Conservation (phyloP, 2,797 vertebrate genomes). For the Dendrocincla tyrannina region DNA sequence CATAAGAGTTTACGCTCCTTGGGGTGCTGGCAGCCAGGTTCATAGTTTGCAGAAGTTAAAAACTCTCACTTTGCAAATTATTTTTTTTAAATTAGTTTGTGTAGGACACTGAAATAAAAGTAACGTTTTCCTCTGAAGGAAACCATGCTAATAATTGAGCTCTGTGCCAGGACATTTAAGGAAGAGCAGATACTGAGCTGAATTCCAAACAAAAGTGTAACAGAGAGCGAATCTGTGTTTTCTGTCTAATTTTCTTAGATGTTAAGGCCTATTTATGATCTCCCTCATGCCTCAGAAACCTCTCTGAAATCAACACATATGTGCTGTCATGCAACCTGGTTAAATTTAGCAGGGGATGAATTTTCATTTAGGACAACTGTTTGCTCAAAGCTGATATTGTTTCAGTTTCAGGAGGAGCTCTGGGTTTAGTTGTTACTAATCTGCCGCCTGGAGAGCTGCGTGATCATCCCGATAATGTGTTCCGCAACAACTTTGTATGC, state of each 20-base stretch:
- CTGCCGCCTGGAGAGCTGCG: neutral
- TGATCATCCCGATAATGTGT: neutral
- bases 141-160: neutral
- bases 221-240: constrained; percentile 27
- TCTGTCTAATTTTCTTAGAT: constrained; percentile 59
- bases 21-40: neutral
- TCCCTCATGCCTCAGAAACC: constrained; percentile 64
- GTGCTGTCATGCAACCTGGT: constrained; percentile 68
- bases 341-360: constrained; percentile 66
- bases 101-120: neutral
- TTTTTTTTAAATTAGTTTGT: neutral
- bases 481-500: neutral
- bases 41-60: neutral
- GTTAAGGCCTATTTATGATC: constrained; percentile 70
- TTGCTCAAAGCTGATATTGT: constrained; percentile 48
- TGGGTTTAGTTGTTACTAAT: neutral
- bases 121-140: neutral
- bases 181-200: constrained; percentile 39
- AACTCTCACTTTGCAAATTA: neutral
- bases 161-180: neutral
- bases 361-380: constrained; percentile 66
- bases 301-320: constrained; percentile 68
- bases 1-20: neutral
- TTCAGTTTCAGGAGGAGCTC: constrained; percentile 16
- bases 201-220: constrained; percentile 51